Evolutionary conservation across 2,888 invertebrate genomes (phyloP).

Genomic region (Lochmaea crataegi): DNA sequence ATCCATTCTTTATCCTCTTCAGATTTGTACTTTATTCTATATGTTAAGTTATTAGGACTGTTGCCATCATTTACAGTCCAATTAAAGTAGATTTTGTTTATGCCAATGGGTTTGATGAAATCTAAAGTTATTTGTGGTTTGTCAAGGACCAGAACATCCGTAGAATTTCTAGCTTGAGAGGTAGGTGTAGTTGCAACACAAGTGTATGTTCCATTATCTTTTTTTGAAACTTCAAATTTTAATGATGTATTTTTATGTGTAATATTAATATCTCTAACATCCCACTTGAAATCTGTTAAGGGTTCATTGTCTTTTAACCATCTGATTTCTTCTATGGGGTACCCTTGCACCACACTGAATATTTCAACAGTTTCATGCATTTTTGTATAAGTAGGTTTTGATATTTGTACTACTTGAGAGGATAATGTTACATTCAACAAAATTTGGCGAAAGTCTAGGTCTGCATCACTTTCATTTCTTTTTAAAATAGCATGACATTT

Average conservation of each 20-base stretch:
- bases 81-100: conserved; percentile 80
- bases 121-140: conserved; percentile 79
- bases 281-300: conserved; percentile 58
- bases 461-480: conserved; percentile 59
- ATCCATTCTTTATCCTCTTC: conserved; percentile 68
- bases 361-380: conserved; percentile 68
- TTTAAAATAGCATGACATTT: conserved; percentile 68
- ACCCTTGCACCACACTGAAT: conserved; percentile 71
- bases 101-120: conserved; percentile 80
- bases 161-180: conserved; percentile 53
- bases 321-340: conserved; percentile 68
- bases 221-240: conserved; percentile 71
- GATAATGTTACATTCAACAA: conserved; percentile 65
- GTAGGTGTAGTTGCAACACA: conserved; percentile 65
- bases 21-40: conserved; percentile 68
- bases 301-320: conserved; percentile 72
- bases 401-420: conserved; percentile 66
- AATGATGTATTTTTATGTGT: conserved; percentile 71
- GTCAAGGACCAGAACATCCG: conserved; percentile 70
- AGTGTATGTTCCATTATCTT: conserved; percentile 80
- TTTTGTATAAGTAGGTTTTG: conserved; percentile 66
- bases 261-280: conserved; percentile 65
- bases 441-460: conserved; percentile 58
- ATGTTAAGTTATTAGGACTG: conserved; percentile 73
- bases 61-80: conserved; percentile 86